Base-by-base conservation (phyloP, 1,140 invertebrate species). In the Caenorhabditis latens region DNA sequence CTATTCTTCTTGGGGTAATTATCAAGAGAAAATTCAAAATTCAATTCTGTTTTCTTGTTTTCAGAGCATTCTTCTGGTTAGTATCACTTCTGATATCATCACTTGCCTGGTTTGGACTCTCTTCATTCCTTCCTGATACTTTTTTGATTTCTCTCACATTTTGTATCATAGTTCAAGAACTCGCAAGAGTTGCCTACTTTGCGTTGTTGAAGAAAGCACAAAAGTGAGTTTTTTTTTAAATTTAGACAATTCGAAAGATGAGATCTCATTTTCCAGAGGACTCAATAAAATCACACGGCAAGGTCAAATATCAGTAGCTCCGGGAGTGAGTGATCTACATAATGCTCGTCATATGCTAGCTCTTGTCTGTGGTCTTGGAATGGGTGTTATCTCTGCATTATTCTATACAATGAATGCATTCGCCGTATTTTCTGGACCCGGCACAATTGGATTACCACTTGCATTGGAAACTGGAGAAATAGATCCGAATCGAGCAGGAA, bases 21-120 rank as follows among this genome's bases (percentile, higher is more conserved):
- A 53, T 5, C 4, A n/a, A 55, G 2, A 14, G 50, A 14, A 84
- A 21, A 65, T 63, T 84, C 32, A 65, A 13, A 1, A 2, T 83
- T 11, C 42, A 11, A 50, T 5, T 82, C 46, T 46, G 40, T 43
- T 19, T 19, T 42, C 13, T 21, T 19, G 1, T 5, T 84, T 89
- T 67, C 63, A 89, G 89, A 61, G 79, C 89, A 61, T 89, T 89
- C 86, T 86, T 89, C 19, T 89, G 89, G 89, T 83, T 89, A 0
- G 53, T 89, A 8, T 86, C 89, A 1, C 63, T 89, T 46, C 55
- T 89, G 3, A 42, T 89, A n/a, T 83, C 89, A 32, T 89, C 89
- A 4, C 46, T 89, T 4, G 19, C 46, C 16, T 65, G 75, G 19
- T 46, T 87, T 16, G 67, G 63, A 32, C 75, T 84, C 16, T 79